phyloP scores from a whole-genome alignment of 2,113 vertebrate genomes.

The Gopherus evgoodei region DNA sequence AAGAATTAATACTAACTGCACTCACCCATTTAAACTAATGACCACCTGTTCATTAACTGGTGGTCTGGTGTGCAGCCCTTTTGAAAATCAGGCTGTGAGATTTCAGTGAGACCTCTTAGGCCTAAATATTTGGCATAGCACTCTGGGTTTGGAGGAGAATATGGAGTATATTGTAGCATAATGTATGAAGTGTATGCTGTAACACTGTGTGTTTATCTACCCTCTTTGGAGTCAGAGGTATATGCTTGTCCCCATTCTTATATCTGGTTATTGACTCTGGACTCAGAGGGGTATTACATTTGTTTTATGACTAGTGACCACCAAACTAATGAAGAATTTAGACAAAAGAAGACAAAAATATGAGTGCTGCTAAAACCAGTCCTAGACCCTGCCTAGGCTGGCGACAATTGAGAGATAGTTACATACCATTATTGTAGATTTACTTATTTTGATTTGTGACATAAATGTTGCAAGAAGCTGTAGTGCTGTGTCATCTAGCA shows the following conservation, averaged over 20 bases:
- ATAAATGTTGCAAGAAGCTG: neutral
- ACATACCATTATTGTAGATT: neutral
- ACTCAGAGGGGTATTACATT: neutral
- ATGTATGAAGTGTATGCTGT: accelerated
- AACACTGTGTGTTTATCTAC: neutral
- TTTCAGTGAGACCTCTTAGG: neutral
- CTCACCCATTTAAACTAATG: neutral
- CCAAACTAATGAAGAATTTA: neutral
- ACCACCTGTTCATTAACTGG: neutral
- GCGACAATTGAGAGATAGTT: neutral
- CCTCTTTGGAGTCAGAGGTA: accelerated
- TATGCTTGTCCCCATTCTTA: neutral
- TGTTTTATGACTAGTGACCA: neutral
- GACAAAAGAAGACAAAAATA: neutral
- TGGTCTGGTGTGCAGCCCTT: neutral
- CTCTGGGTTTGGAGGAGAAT: neutral
- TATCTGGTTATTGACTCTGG: neutral
- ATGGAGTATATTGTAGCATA: accelerated
- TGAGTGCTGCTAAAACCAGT: accelerated
- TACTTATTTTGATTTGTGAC: neutral
- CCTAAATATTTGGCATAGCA: neutral
- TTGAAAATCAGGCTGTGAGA: conserved; percentile 24
- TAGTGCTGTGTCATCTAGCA: neutral
- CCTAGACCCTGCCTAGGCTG: neutral
- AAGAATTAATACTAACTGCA: conserved; percentile 26